phyloP scores from a whole-genome alignment of 2,888 invertebrate species.

The Microctonus brassicae region DNA sequence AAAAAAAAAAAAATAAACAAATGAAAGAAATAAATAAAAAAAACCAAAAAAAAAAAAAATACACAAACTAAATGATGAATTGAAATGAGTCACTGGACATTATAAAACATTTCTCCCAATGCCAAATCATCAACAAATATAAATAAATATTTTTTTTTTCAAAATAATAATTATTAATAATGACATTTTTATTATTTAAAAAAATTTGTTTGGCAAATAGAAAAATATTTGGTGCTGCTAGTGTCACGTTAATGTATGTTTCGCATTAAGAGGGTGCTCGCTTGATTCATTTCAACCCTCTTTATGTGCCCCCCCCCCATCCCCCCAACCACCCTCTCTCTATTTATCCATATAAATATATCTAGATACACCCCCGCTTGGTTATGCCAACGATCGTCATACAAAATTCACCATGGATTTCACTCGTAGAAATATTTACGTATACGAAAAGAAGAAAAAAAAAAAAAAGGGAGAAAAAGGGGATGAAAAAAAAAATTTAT shows the following conservation, averaged over 20 bases:
- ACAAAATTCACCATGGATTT: slow-evolving; percentile 60
- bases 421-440: slow-evolving; percentile 45
- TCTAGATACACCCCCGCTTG: neutral
- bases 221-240: slow-evolving; percentile 38
- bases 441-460: slow-evolving; percentile 18
- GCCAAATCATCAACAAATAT: too few species aligned
- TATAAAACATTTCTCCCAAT: too few species aligned
- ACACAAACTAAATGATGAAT: too few species aligned
- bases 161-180: neutral
- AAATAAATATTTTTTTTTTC: neutral
- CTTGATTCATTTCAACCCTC: slow-evolving; percentile 50
- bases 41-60: too few species aligned
- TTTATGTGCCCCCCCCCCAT: slow-evolving; percentile 15
- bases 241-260: slow-evolving; percentile 53
- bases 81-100: too few species aligned
- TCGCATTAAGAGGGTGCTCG: slow-evolving; percentile 27
- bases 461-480: neutral
- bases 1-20: too few species aligned
- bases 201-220: slow-evolving; percentile 49
- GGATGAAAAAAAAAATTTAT: neutral
- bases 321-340: neutral
- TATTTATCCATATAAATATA: neutral
- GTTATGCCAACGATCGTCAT: slow-evolving; percentile 42
- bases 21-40: too few species aligned
- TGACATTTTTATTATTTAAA: slow-evolving; percentile 17